Base-by-base conservation (phyloP, 2,797 vertebrate genomes). In the Erithacus rubecula region DNA sequence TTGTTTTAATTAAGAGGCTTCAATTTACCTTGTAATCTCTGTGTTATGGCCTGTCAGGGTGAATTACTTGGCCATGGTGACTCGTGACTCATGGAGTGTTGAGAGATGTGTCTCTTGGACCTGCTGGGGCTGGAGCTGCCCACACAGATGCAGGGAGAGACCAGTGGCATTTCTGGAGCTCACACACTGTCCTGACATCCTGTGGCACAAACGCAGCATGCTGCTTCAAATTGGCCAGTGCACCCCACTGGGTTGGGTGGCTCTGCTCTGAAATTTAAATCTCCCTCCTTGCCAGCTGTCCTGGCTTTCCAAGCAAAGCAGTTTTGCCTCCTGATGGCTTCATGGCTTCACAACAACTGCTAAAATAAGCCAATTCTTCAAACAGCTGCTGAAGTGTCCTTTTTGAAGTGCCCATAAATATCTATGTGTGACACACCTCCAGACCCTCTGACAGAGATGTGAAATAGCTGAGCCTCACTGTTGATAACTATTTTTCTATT, bases 1-100 rank as follows among this genome's bases (percentile, higher is more conserved):
- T 74, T 83, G 44, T 72, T 92, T 89, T 74, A 72, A 79, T 82
- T 62, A 65, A 62, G 43, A 12, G 75, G 5, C 11, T 69, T 89
- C 20, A 17, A 9, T 90, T 76, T 84, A 14, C 65, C 67, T 55
- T 71, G 23, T 70, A 37, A 82, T 82, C 47, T 62, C 46, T 8
- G 8, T 37, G 72, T 84, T 58, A 30, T 8, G 30, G 16, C 52
- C 26, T 0, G 0, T 62, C 39, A 30, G 0, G 0, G 1, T 2
- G 23, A 83, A 65, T 64, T 47, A 20, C 7, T 0, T 17, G 22
- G 62, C 27, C 6, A 1, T 13, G 34, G 51, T 70, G 81, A 34
- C 47, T 90, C 14, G 7, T 30, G 37, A 64, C 47, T 55, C 30
- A 11, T 41, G 19, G 47, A 39, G 24, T 29, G n/a, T 15, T 58